Evolutionary conservation across 2,888 invertebrate species (phyloP).

Genomic region (Ophraella communa): DNA sequence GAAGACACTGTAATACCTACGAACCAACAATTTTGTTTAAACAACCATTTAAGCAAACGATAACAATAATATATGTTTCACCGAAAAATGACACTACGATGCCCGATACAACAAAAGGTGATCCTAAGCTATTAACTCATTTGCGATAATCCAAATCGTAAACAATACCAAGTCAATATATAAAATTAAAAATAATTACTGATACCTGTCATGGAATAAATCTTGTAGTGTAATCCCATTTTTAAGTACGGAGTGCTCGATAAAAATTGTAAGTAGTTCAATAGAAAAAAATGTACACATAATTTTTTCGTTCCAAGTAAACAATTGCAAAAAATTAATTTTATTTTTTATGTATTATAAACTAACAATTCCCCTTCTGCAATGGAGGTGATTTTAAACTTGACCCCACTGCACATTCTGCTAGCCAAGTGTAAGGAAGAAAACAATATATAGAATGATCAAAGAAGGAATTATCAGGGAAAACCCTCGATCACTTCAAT

Average conservation of each 20-base stretch:
- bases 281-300: no score
- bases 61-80: background rate
- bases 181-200: slow-evolving; percentile 22
- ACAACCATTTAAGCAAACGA: background rate
- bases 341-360: no score
- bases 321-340: no score
- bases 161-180: slow-evolving; percentile 27
- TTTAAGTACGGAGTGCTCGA: slow-evolving; percentile 12
- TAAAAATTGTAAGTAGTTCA: background rate
- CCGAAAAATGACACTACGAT: background rate
- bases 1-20: background rate
- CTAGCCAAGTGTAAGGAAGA: no score
- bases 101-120: slow-evolving; percentile 21
- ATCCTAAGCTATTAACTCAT: slow-evolving; percentile 12
- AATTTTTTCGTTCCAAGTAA: no score
- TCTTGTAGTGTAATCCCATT: slow-evolving; percentile 10
- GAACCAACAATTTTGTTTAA: background rate
- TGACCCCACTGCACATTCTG: no score
- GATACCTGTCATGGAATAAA: slow-evolving; percentile 7
- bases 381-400: no score
- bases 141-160: slow-evolving; percentile 27
- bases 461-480: no score
- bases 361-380: no score
- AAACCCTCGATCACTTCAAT: no score
- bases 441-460: no score